Evolutionary conservation across 1,140 invertebrate genomes (phyloP), one percentile per base, ranked within the genome.

Genomic region (Chlorops oryzae): DNA sequence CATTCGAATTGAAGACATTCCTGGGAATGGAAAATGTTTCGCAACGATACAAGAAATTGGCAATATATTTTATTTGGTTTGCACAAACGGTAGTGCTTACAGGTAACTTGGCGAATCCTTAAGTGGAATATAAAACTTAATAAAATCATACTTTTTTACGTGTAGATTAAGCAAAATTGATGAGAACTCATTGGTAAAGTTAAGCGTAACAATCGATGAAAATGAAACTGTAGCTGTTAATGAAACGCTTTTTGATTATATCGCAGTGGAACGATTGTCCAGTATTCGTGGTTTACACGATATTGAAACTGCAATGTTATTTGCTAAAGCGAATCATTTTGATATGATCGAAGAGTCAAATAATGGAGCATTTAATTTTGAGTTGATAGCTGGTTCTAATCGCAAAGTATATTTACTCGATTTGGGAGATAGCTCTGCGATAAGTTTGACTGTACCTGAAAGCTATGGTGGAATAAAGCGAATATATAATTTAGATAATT

Each of bases 81-180:
- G 68, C 44, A 57, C 38, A 9, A 71, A 69, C 35, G 69, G 69
- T 4, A 70, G 61, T 38, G 48, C 71, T 3, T 72, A 72, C 28
- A 52, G 56, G 68, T 71, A 24, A 21, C 4, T 20, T 9, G 3
- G 12, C 32, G 15, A 5, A n/a, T 25, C 4, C 10, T 18, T 44
- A 27, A 27, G 4, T 4, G 4, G 5, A n/a, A n/a, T 17, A 9
- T 20, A 37, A 38, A 7, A 40, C 15, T 24, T 5, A 12, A 40
- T 9, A 5, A 39, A 27, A 15, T 7, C 18, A 12, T 25, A 20
- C n/a, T 6, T 37, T 27, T 44, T 38, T 44, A 2, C 3, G 37
- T 41, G 0, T 23, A 71, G 65, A 13, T 49, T 72, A 0, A 62
- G 58, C 20, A 58, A 71, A 45, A 60, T 71, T 13, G 54, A 70